A percentile compares a stretch with the other conserved stretches of the same genome.
phyloP scores from a whole-genome alignment of 2,797 vertebrate genomes.

The Fringilla coelebs region DNA sequence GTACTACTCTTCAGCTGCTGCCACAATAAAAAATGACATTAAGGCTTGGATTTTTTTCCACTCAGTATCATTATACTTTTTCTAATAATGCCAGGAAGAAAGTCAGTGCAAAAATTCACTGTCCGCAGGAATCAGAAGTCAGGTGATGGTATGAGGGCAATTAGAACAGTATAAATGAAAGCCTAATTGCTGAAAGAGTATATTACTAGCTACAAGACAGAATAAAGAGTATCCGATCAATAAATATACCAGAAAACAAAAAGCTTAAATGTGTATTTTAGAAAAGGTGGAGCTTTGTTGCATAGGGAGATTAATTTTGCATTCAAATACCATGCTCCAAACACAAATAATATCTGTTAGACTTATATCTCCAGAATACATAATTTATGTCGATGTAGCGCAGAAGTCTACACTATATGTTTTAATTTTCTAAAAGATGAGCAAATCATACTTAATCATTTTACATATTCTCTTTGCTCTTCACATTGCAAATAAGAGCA shows the following conservation, averaged over 20 bases:
- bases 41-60: background rate
- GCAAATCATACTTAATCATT: background rate
- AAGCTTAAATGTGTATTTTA: background rate
- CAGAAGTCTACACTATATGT: background rate
- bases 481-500: background rate
- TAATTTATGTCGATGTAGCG: background rate
- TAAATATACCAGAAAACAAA: background rate
- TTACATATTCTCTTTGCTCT: background rate
- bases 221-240: background rate
- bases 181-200: background rate
- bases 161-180: background rate
- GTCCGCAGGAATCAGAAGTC: background rate
- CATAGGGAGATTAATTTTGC: background rate
- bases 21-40: background rate
- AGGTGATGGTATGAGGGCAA: background rate
- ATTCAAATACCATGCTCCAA: background rate
- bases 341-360: background rate
- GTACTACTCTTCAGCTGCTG: background rate
- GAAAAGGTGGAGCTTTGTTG: background rate
- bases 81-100: background rate
- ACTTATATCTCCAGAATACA: background rate
- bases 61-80: background rate
- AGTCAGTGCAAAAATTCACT: background rate
- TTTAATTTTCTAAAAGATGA: background rate
- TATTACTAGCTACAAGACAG: background rate